Evolutionary conservation across 2,113 vertebrate species (phyloP).

Genomic region (Tetraodon nigroviridis): DNA sequence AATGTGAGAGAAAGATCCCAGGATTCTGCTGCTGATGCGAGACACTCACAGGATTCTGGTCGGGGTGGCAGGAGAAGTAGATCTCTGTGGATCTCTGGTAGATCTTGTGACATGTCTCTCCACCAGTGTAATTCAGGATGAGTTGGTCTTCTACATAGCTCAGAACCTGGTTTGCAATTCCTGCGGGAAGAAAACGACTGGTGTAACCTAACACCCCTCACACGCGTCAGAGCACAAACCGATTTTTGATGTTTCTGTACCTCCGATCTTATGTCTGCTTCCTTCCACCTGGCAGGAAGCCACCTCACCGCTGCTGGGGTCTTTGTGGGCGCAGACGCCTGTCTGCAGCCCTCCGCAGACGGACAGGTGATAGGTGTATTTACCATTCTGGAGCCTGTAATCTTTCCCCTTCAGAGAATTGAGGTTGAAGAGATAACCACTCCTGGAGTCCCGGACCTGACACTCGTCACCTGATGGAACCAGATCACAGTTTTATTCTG

Average conservation of each 20-base stretch:
- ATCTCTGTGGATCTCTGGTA: slow-evolving; percentile 86
- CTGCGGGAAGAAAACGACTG: slow-evolving; percentile 51
- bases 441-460: slow-evolving; percentile 82
- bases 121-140: slow-evolving; percentile 87
- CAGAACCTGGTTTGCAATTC: slow-evolving; percentile 77
- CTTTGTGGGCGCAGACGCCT: slow-evolving; percentile 59
- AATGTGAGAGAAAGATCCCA: too few relatives aligned
- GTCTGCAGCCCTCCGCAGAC: slow-evolving; percentile 78
- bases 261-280: slow-evolving; percentile 76
- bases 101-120: slow-evolving; percentile 85
- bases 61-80: slow-evolving; percentile 85
- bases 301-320: slow-evolving; percentile 20
- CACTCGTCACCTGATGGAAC: slow-evolving; percentile 79
- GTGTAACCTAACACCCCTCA: neutral
- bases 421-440: slow-evolving; percentile 81
- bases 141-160: slow-evolving; percentile 85
- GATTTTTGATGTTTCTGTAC: slow-evolving; percentile 54
- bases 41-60: slow-evolving; percentile 74
- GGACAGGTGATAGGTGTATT: slow-evolving; percentile 85
- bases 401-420: slow-evolving; percentile 75
- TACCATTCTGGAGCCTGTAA: slow-evolving; percentile 61
- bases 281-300: slow-evolving; percentile 82
- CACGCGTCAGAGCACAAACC: neutral
- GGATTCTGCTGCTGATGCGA: neutral
- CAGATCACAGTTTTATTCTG: neutral